Evolutionary conservation across 1,140 invertebrate genomes (phyloP).

Genomic region (Euura saliciscinereae): DNA sequence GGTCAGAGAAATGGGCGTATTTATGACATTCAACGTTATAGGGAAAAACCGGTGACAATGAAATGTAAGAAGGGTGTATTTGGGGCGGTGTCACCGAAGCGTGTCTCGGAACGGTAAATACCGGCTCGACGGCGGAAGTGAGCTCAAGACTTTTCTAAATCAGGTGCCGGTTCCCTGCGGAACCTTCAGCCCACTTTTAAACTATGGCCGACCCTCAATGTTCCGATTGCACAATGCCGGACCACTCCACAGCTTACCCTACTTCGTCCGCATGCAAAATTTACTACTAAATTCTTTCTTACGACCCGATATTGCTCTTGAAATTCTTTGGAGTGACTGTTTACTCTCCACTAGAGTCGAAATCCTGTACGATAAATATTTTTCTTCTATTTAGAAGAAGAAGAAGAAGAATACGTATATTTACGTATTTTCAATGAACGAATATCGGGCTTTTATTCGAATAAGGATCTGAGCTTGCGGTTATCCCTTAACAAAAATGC

Average conservation of each 20-base stretch:
- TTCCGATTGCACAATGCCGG: not conserved
- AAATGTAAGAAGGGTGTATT: not conserved
- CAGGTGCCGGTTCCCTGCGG: not conserved
- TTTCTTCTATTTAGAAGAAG: too few species aligned
- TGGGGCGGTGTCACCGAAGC: conserved; percentile 3
- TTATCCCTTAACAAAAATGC: too few species aligned
- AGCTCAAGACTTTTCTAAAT: not conserved
- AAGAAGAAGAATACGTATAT: too few species aligned
- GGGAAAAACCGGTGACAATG: not conserved
- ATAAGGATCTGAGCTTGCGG: too few species aligned
- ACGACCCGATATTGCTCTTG: too few species aligned
- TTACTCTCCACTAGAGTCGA: too few species aligned
- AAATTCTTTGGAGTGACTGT: too few species aligned
- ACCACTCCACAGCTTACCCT: not conserved
- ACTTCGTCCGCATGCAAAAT: not conserved
- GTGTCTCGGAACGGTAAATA: conserved; percentile 4
- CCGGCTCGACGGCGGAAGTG: not conserved
- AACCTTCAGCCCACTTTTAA: not conserved
- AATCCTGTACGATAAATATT: too few species aligned
- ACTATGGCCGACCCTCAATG: not conserved
- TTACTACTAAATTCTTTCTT: too few species aligned
- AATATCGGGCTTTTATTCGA: too few species aligned
- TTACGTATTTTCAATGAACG: too few species aligned
- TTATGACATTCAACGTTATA: not conserved
- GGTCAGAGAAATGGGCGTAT: not conserved